Conservation (phyloP, 1,140 invertebrate species). For the Spodoptera frugiperda region DNA sequence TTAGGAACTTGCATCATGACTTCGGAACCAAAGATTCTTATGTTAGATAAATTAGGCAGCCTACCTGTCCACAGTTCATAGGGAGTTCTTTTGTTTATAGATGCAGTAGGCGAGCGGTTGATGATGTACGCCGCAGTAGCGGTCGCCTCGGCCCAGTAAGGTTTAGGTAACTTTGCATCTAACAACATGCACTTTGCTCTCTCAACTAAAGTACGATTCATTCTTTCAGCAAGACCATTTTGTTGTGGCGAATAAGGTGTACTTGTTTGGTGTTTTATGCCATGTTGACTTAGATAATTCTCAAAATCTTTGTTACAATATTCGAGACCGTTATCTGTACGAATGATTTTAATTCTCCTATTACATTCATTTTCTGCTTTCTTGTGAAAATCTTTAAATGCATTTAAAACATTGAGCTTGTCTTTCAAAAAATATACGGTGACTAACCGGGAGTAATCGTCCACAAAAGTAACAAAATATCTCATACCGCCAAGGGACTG, state of each 20-base stretch:
- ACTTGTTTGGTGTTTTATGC: constrained; percentile 57
- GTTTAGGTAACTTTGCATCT: constrained; percentile 64
- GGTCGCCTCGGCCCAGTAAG: constrained; percentile 77
- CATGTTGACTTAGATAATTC: constrained; percentile 49
- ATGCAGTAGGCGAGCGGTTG: constrained; percentile 64
- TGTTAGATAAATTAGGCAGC: constrained; percentile 54
- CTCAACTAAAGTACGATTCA: constrained; percentile 72
- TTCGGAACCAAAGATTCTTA: constrained; percentile 53
- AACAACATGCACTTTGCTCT: constrained; percentile 68
- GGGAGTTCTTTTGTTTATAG: constrained; percentile 52
- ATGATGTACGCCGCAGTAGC: constrained; percentile 69
- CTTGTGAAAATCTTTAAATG: constrained; percentile 54
- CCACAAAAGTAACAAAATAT: constrained; percentile 79
- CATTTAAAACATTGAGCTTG: constrained; percentile 50
- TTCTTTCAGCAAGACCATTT: constrained; percentile 75
- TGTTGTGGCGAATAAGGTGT: constrained; percentile 70
- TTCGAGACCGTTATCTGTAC: constrained; percentile 57
- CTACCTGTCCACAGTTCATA: constrained; percentile 60
- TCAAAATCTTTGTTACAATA: constrained; percentile 54
- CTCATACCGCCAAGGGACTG: constrained; percentile 63
- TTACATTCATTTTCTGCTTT: constrained; percentile 23
- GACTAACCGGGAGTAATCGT: constrained; percentile 68
- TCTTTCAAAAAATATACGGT: constrained; percentile 58
- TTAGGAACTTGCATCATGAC: no score
- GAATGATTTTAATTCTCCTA: constrained; percentile 55